phyloP scores from a whole-genome alignment of 2,797 vertebrate genomes.

The Spea hammondii region DNA sequence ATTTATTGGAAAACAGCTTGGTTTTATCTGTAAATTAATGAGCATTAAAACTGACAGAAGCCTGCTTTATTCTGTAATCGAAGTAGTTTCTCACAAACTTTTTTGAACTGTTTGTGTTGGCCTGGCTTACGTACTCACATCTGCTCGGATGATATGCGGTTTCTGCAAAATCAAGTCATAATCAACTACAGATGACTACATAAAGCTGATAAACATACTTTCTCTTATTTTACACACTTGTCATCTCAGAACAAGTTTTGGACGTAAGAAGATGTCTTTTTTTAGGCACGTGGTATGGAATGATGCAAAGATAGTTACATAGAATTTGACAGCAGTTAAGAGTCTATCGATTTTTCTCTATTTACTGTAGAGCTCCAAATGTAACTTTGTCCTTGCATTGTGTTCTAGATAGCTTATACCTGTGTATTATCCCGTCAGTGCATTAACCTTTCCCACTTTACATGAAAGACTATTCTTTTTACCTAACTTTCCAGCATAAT shows the following conservation, averaged over 20 bases:
- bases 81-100: slow-evolving; percentile 26
- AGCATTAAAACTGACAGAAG: slow-evolving; percentile 38
- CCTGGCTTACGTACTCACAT: slow-evolving; percentile 28
- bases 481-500: too few species aligned
- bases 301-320: too few species aligned
- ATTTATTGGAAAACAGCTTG: slow-evolving; percentile 28
- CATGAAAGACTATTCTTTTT: too few species aligned
- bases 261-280: not conserved
- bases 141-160: slow-evolving; percentile 26
- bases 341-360: too few species aligned
- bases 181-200: slow-evolving; percentile 23
- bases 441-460: too few species aligned
- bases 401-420: too few species aligned
- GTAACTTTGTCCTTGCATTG: too few species aligned
- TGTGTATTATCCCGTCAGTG: too few species aligned
- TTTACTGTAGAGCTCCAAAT: too few species aligned
- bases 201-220: not conserved
- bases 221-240: not conserved
- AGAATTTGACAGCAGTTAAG: too few species aligned
- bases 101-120: slow-evolving; percentile 45
- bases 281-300: too few species aligned
- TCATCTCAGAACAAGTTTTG: not conserved
- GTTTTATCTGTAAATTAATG: slow-evolving; percentile 24
- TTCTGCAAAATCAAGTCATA: slow-evolving; percentile 24
- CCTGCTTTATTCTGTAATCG: slow-evolving; percentile 37